These are phyloP conservation scores for Virgularia gustaviana DNA, from an alignment of 92 coral and sea anemone species.

Conservation along the genomic window DNA sequence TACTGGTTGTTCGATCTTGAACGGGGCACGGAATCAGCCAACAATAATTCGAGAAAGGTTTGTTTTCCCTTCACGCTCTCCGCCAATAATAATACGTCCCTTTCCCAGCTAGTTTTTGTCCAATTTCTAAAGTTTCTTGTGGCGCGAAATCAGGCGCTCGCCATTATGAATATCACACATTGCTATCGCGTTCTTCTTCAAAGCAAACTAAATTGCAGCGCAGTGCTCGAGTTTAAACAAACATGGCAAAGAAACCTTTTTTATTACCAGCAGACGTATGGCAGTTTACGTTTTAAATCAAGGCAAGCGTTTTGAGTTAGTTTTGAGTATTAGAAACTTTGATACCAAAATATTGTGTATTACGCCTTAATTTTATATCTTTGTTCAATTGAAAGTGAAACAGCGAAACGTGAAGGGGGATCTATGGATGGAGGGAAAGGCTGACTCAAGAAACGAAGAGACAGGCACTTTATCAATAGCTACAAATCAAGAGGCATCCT, in stretches of 20 bases:
- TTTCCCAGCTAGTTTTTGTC: constrained; percentile 65
- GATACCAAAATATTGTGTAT: too few relatives aligned
- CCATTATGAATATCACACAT: constrained; percentile 20
- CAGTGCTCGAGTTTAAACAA: too few relatives aligned
- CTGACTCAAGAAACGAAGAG: constrained; percentile 6
- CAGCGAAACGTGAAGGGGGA: not conserved
- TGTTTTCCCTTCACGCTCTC: constrained; percentile 99
- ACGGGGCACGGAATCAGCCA: constrained; percentile 99
- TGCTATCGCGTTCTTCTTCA: constrained; percentile 34
- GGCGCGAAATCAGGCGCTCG: not conserved
- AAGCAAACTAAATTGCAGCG: too few relatives aligned
- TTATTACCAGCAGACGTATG: too few relatives aligned
- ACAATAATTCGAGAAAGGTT: constrained; percentile 99
- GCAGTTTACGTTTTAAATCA: too few relatives aligned
- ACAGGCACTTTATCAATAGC: constrained; percentile 12
- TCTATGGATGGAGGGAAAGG: constrained; percentile 27
- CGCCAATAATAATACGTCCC: constrained; percentile 94
- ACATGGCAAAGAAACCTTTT: too few relatives aligned
- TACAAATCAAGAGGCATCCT: not conserved
- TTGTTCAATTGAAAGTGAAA: too few relatives aligned
- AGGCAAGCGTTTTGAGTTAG: too few relatives aligned
- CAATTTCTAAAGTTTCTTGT: constrained; percentile 28
- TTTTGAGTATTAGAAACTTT: too few relatives aligned
- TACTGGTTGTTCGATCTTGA: constrained; percentile 99
- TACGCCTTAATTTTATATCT: too few relatives aligned